Percentiles rank a stretch among this genome's conserved stretches.
These are phyloP conservation scores for Armadillidium nasatum DNA, from an alignment of 1,140 invertebrate genomes.

Conservation along the genomic window DNA sequence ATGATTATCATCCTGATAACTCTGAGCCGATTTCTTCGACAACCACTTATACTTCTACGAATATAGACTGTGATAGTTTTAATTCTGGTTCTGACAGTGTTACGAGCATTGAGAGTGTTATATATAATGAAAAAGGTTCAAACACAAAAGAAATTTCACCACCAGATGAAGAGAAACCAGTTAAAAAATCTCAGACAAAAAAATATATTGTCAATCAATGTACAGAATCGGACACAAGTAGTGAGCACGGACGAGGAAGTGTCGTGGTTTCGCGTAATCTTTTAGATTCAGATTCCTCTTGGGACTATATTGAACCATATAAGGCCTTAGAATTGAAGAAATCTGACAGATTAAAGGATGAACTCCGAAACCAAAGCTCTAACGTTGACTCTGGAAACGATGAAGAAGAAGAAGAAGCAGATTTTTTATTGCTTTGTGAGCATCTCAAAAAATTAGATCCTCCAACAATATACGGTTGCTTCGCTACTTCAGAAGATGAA, in stretches of 20 bases:
- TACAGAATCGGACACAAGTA: constrained; percentile 38
- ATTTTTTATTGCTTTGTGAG: no score
- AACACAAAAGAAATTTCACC: constrained; percentile 16
- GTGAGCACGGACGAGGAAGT: constrained; percentile 31
- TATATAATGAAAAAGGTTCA: constrained; percentile 41
- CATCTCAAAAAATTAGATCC: no score
- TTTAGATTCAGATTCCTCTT: constrained; percentile 43
- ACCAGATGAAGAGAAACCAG: constrained; percentile 24
- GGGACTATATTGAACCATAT: constrained; percentile 41
- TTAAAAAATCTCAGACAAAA: constrained; percentile 25
- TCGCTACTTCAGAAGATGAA: neutral
- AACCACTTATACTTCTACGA: constrained; percentile 28
- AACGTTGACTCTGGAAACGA: neutral
- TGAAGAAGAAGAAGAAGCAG: neutral
- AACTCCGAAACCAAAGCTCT: neutral
- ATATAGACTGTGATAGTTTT: constrained; percentile 25
- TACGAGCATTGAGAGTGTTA: constrained; percentile 46
- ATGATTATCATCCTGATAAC: constrained; percentile 38
- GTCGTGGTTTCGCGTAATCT: constrained; percentile 26
- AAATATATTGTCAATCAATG: constrained; percentile 39
- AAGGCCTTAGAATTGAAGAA: neutral
- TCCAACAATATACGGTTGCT: neutral
- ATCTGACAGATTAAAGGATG: neutral
- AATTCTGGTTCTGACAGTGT: constrained; percentile 45
- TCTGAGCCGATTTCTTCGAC: constrained; percentile 20